These are phyloP conservation scores for Corythaeola cristata DNA, from an alignment of 2,113 vertebrate genomes.

Conservation along the genomic window DNA sequence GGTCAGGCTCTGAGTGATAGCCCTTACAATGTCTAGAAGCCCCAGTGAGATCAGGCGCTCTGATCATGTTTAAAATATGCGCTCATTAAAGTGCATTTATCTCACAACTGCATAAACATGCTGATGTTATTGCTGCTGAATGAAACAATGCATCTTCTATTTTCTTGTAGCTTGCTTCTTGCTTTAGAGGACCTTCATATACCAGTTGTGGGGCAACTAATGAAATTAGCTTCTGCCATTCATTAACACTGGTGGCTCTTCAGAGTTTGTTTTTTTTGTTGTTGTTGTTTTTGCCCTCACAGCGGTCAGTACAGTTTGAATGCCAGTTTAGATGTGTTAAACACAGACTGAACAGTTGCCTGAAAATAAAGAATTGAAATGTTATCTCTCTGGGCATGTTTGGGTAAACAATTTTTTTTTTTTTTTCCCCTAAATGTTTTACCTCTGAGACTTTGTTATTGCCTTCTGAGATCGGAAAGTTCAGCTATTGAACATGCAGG, in stretches of 20 bases:
- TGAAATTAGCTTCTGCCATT: neutral
- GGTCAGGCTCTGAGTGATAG: neutral
- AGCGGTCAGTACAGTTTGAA: neutral
- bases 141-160: neutral
- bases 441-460: neutral
- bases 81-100: neutral
- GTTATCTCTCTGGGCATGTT: neutral
- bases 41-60: neutral
- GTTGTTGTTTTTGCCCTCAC: neutral
- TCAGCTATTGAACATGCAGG: neutral
- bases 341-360: neutral
- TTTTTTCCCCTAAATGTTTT: neutral
- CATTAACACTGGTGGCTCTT: neutral
- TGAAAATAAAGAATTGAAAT: neutral
- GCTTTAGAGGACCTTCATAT: neutral
- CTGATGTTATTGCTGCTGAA: neutral
- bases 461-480: neutral
- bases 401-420: neutral
- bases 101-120: neutral
- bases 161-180: neutral
- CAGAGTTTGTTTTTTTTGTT: neutral
- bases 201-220: neutral
- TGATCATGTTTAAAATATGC: fast-evolving
- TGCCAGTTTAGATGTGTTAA: neutral
- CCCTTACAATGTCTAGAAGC: neutral